Evolutionary conservation across 1,140 invertebrate genomes (phyloP).

Genomic region (Pteromalus puparum): DNA sequence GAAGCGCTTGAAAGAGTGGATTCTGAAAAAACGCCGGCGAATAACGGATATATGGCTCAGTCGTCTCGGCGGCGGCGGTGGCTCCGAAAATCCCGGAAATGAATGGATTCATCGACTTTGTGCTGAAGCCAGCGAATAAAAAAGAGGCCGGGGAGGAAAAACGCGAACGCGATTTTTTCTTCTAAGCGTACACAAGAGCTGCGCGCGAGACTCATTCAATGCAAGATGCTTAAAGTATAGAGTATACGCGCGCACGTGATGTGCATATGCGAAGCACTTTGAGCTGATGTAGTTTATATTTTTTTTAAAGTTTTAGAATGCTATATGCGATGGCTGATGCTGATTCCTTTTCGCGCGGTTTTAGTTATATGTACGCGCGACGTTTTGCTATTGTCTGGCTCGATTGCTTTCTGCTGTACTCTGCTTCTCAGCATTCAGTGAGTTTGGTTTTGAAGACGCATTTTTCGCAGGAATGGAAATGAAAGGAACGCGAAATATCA

Average conservation of each 20-base stretch:
- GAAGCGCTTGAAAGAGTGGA: slow-evolving; percentile 6
- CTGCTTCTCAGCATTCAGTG: neutral
- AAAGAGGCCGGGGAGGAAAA: neutral
- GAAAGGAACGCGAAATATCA: neutral
- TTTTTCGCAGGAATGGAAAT: neutral
- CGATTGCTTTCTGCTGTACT: neutral
- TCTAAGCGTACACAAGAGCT: neutral
- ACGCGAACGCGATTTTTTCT: neutral
- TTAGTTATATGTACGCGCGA: neutral
- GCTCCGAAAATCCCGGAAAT: slow-evolving; percentile 32
- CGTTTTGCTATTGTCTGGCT: neutral
- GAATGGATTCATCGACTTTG: slow-evolving; percentile 35
- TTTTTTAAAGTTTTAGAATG: neutral
- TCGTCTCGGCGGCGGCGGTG: slow-evolving; percentile 9
- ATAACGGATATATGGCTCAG: neutral
- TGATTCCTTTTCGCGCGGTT: neutral
- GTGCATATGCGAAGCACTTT: no score
- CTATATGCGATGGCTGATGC: neutral
- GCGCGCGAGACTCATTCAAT: neutral
- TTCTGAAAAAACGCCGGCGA: neutral
- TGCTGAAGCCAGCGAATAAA: slow-evolving; percentile 6
- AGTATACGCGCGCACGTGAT: no score
- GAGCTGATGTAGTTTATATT: neutral
- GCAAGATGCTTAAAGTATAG: neutral
- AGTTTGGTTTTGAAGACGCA: no score